Percentiles rank a stretch among this genome's conserved stretches.
Evolutionary conservation across 2,888 invertebrate species (phyloP).

Genomic region (Callyntrura sp.): DNA sequence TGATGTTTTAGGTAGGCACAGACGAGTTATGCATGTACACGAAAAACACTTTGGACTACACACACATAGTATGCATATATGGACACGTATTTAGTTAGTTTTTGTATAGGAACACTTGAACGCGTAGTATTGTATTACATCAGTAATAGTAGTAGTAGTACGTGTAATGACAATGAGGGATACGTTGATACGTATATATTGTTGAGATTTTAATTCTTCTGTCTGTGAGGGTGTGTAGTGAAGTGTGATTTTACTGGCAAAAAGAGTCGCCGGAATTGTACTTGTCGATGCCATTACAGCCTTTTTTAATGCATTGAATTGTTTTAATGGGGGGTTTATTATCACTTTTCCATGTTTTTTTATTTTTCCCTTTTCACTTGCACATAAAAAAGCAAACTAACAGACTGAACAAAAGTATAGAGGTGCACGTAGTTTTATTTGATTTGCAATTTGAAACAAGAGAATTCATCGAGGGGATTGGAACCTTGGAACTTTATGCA

Average conservation of each 20-base stretch:
- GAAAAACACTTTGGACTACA: too few relatives aligned
- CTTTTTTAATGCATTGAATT: neutral
- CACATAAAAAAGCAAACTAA: neutral
- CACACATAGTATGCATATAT: too few relatives aligned
- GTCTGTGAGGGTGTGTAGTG: neutral
- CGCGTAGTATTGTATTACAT: neutral
- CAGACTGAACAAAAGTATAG: too few relatives aligned
- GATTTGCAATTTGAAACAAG: neutral
- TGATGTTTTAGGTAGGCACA: conserved; percentile 53
- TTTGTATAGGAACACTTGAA: neutral
- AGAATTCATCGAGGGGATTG: too few relatives aligned
- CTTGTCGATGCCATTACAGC: neutral
- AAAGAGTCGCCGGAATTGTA: neutral
- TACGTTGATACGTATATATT: too few relatives aligned
- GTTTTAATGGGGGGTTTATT: conserved; percentile 21
- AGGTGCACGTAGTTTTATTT: too few relatives aligned
- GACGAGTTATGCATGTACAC: conserved; percentile 46
- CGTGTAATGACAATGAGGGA: neutral
- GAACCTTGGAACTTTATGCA: too few relatives aligned
- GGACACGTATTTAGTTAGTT: neutral
- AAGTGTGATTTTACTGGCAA: conserved; percentile 33
- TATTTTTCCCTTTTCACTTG: neutral
- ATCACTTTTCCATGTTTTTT: conserved; percentile 32
- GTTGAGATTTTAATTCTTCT: conserved; percentile 16
- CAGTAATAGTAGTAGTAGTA: neutral